Evolutionary conservation across 1,140 invertebrate species (phyloP), one percentile per base, ranked within the genome.

Genomic region (Capitella teleta): DNA sequence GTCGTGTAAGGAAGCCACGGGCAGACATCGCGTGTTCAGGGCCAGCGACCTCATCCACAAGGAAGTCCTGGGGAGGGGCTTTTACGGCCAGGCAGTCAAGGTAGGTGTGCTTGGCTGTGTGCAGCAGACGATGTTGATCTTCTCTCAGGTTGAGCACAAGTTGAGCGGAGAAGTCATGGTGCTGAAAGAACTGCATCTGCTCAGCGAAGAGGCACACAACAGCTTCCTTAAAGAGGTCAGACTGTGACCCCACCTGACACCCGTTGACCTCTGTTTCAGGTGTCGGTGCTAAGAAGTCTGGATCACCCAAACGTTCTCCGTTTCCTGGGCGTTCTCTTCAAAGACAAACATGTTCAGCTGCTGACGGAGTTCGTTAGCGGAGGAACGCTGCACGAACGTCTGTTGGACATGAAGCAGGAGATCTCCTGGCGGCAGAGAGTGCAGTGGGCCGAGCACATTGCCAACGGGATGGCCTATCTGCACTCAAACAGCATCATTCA

Each of bases 301-400:
- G 80, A 85, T 59, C 89, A 95, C 72, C 82, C 83, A 4, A 91
- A 93, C 71, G 88, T 94, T 30, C 72, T 95, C 36, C 77, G 86
- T 36, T 93, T 96, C 64, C 86, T 93, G 52, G 91, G 90, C 0
- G 88, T 96, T 2, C 73, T 96, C 32, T 94, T 94, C 67, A 90
- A 91, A 67, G 90, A 93, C 42, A 85, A 86, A 61, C 83, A 88
- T 43, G 72, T 96, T 28, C 87, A 93, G 63, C 76, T 96, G 38
- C 84, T 95, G 21, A 93, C 68, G 55, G 70, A 72, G 45, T 70
- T 60, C 53, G 64, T 72, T 10, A 56, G 61, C 36, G 65, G 67
- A 45, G 70, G 70, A 8, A 70, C 68, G 12, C 45, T 72, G 23
- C 67, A 66, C 28, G 61, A 64, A 16, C 47, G 66, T 3, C 53